A percentile compares a stretch with the other conserved stretches of the same genome.
These are phyloP conservation scores for Drosophila eohydei DNA, from an alignment of 2,888 invertebrate species.

Conservation along the genomic window DNA sequence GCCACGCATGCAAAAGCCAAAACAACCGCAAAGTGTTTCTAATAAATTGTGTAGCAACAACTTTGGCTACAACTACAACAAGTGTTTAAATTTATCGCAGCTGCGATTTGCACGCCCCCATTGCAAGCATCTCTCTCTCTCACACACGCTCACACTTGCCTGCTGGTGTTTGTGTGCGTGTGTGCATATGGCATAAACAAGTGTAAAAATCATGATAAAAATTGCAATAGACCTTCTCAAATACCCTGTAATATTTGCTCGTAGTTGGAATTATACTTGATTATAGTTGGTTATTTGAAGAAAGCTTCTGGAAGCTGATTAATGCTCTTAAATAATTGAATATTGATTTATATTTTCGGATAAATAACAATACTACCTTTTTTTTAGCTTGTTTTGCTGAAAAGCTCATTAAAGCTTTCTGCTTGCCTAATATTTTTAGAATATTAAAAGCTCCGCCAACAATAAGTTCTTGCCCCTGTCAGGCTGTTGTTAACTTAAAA, in stretches of 20 bases:
- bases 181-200: constrained; percentile 32
- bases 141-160: neutral
- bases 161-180: constrained; percentile 24
- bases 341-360: too few species aligned
- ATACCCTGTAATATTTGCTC: constrained; percentile 35
- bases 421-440: neutral
- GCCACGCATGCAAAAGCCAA: constrained; percentile 71
- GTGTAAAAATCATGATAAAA: constrained; percentile 14
- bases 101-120: constrained; percentile 55
- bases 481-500: too few species aligned
- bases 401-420: too few species aligned
- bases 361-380: too few species aligned
- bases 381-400: too few species aligned
- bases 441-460: neutral
- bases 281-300: neutral
- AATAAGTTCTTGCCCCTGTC: too few species aligned
- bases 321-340: too few species aligned
- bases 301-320: neutral
- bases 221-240: too few species aligned
- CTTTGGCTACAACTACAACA: constrained; percentile 69
- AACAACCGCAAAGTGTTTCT: constrained; percentile 77
- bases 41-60: constrained; percentile 75
- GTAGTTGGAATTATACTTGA: too few species aligned
- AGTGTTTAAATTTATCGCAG: constrained; percentile 78
- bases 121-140: constrained; percentile 2